A percentile compares a stretch with the other conserved stretches of the same genome.
These are phyloP conservation scores for Strigamia maritima DNA, from an alignment of 2,888 invertebrate genomes.

Conservation along the genomic window DNA sequence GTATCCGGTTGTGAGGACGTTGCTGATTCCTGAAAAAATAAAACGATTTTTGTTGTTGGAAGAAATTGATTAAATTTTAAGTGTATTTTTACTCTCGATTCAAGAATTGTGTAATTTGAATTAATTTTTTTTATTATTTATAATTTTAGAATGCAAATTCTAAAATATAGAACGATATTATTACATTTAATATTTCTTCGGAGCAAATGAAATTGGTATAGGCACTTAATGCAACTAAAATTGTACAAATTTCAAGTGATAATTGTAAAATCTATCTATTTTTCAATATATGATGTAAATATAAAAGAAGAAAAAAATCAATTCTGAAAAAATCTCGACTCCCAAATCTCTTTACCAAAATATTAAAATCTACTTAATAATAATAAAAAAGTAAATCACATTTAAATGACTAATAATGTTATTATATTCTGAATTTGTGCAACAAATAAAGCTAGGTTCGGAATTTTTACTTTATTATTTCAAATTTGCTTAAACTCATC, in stretches of 20 bases:
- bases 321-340: too few species aligned
- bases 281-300: neutral
- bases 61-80: constrained; percentile 49
- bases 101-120: neutral
- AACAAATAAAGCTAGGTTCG: too few species aligned
- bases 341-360: too few species aligned
- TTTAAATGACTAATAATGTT: too few species aligned
- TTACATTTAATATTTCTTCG: neutral
- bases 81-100: neutral
- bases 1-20: constrained; percentile 1
- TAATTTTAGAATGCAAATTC: constrained; percentile 9
- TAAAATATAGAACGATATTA: too few species aligned
- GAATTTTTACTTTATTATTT: too few species aligned
- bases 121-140: neutral
- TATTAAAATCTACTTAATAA: too few species aligned
- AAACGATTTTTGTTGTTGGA: constrained; percentile 62
- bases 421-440: too few species aligned
- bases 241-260: neutral
- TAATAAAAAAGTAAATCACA: too few species aligned
- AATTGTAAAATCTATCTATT: neutral
- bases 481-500: neutral
- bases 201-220: neutral
- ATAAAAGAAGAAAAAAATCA: too few species aligned
- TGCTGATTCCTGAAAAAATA: constrained; percentile 47
- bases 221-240: neutral